phyloP scores from a whole-genome alignment of 2,113 vertebrate genomes.

The Ginglymostoma cirratum region DNA sequence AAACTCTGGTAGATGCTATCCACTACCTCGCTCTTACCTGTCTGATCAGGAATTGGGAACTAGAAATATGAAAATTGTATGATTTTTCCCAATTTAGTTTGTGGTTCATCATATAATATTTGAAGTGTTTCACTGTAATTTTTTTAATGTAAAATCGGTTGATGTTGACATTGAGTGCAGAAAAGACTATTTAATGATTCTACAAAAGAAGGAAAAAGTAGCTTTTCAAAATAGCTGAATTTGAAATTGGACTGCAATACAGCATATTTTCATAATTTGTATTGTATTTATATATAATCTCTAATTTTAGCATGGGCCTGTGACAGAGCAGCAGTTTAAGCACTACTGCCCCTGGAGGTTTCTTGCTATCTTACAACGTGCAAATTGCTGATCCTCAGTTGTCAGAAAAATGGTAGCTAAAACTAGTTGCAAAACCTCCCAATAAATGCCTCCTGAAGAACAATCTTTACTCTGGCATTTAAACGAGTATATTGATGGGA shows the following conservation, averaged over 20 bases:
- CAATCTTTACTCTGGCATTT: neutral
- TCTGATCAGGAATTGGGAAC: neutral
- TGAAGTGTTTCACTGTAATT: neutral
- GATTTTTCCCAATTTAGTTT: neutral
- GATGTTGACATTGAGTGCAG: neutral
- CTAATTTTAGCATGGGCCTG: neutral
- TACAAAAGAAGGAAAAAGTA: neutral
- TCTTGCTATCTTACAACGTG: neutral
- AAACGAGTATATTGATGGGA: neutral
- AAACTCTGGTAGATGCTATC: neutral
- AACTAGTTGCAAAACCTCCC: too few species aligned
- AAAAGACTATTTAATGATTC: neutral
- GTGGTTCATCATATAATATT: neutral
- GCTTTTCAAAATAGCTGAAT: neutral
- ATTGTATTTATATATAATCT: neutral
- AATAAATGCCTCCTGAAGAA: neutral
- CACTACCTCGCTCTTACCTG: neutral
- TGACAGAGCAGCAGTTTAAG: neutral
- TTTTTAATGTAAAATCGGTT: neutral
- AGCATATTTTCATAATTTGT: neutral
- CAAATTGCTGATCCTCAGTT: neutral
- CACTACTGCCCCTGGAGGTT: neutral
- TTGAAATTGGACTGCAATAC: neutral
- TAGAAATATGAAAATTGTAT: neutral
- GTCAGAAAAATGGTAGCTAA: neutral